Percentiles rank a stretch among this genome's conserved stretches.
These are phyloP conservation scores for Guaruba guarouba DNA, from an alignment of 2,113 vertebrate species.

Conservation along the genomic window DNA sequence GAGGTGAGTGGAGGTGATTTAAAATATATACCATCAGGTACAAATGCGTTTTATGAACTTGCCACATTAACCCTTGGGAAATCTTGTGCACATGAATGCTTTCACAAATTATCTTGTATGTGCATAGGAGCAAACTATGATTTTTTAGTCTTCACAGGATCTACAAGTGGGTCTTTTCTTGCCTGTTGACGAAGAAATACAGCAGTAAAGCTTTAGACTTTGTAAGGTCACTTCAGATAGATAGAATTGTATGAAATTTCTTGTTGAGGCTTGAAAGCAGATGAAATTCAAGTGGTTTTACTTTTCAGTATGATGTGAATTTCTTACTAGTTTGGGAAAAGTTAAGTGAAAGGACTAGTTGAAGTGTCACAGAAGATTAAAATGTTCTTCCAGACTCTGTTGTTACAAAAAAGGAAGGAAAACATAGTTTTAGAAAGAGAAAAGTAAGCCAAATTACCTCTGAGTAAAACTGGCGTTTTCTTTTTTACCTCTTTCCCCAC, in stretches of 20 bases:
- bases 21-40: background rate
- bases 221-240: background rate
- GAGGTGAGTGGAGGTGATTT: background rate
- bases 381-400: background rate
- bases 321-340: background rate
- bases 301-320: background rate
- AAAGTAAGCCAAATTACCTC: background rate
- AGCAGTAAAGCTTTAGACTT: background rate
- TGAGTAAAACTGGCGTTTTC: background rate
- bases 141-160: background rate
- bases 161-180: background rate
- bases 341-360: background rate
- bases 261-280: conserved; percentile 6
- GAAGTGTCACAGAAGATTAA: background rate
- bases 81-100: background rate
- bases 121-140: background rate
- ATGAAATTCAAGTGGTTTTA: background rate
- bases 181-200: background rate
- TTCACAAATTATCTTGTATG: background rate
- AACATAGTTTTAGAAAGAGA: background rate
- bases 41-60: conserved; percentile 1
- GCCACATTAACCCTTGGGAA: conserved; percentile 4
- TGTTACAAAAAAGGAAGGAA: background rate
- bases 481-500: background rate
- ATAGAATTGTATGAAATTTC: background rate